Evolutionary conservation across 2,113 vertebrate genomes (phyloP).

Genomic region (Ammodytes marinus): DNA sequence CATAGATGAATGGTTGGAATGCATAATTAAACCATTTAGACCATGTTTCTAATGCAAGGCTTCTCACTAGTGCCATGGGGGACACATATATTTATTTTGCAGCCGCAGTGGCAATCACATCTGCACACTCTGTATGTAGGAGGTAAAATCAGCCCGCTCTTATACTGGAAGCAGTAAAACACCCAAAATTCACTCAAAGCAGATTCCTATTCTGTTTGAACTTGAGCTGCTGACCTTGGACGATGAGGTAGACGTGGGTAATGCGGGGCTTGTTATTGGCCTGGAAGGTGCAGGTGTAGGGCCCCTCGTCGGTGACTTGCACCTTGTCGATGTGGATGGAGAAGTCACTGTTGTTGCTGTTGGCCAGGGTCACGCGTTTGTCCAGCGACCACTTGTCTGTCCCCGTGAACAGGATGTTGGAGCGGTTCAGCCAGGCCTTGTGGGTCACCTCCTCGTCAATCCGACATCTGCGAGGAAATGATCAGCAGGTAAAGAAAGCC

Average conservation of each 20-base stretch:
- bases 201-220: neutral
- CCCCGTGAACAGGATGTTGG: slow-evolving; percentile 93
- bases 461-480: slow-evolving; percentile 85
- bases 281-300: slow-evolving; percentile 94
- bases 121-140: slow-evolving; percentile 11
- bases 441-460: slow-evolving; percentile 92
- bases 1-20: slow-evolving; percentile 50
- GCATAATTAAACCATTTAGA: slow-evolving; percentile 57
- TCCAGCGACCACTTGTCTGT: slow-evolving; percentile 94
- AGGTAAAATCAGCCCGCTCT: slow-evolving; percentile 1
- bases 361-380: slow-evolving; percentile 88
- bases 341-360: slow-evolving; percentile 90
- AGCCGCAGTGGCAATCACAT: slow-evolving; percentile 14
- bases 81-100: slow-evolving; percentile 15
- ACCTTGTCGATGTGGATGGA: slow-evolving; percentile 91
- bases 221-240: slow-evolving; percentile 86
- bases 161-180: neutral
- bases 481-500: neutral
- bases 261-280: slow-evolving; percentile 91
- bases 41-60: slow-evolving; percentile 1
- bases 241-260: slow-evolving; percentile 92
- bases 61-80: slow-evolving; percentile 18
- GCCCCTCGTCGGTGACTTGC: slow-evolving; percentile 90
- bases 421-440: slow-evolving; percentile 94
- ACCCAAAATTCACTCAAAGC: neutral